Percentiles rank a stretch among this genome's conserved stretches.
Conservation (phyloP, 2,888 invertebrate species). For the Erebia epiphron region DNA sequence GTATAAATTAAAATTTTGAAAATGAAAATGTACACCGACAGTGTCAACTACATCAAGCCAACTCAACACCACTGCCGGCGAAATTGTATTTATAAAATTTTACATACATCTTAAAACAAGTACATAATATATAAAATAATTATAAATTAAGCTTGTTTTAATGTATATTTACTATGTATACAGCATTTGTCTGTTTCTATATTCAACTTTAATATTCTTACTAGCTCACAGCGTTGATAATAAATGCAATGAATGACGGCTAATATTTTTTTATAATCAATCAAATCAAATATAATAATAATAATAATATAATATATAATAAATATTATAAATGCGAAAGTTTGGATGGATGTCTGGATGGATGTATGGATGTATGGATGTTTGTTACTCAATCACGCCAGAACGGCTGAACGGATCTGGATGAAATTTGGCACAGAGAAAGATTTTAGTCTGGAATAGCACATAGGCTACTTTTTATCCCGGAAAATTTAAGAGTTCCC, state of each 20-base stretch:
- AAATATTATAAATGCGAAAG: too few species aligned
- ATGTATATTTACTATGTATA: not conserved
- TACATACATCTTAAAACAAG: conserved; percentile 1
- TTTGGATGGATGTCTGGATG: too few species aligned
- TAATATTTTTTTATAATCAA: not conserved
- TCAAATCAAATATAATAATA: too few species aligned
- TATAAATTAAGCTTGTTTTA: not conserved
- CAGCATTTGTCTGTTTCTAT: conserved; percentile 9
- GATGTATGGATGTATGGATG: too few species aligned
- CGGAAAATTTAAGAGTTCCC: too few species aligned
- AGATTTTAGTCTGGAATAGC: too few species aligned
- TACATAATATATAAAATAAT: not conserved
- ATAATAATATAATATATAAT: too few species aligned
- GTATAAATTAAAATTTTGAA: conserved; percentile 43
- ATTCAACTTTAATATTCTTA: not conserved
- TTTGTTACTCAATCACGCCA: too few species aligned
- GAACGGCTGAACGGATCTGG: too few species aligned
- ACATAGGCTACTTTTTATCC: too few species aligned
- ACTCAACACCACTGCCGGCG: conserved; percentile 29
- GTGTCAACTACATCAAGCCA: conserved; percentile 30
- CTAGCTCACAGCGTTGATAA: not conserved
- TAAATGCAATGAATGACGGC: not conserved
- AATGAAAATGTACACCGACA: conserved; percentile 12
- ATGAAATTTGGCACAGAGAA: too few species aligned
- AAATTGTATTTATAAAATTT: conserved; percentile 5